Evolutionary conservation across 2,888 invertebrate genomes (phyloP), one percentile per base, ranked within the genome.

Genomic region (Drosophila emarginata): DNA sequence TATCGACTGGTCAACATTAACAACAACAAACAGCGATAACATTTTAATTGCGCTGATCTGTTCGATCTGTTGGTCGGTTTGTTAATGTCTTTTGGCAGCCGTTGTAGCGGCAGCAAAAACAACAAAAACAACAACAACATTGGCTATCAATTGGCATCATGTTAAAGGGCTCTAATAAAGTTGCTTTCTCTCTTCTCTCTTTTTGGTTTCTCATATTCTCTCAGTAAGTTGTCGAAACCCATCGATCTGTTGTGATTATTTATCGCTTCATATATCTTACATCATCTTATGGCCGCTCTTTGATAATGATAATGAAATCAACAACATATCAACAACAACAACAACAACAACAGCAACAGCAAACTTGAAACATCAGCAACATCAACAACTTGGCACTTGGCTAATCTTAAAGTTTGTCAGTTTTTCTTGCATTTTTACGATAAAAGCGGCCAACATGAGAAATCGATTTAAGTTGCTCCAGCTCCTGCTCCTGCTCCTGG

Each of bases 11-110:
- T 84, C 81, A 81, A 72, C 71, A 65, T 87, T 67, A 26, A 26
- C 23, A 87, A 87, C 85, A 87, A 77, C 78, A 86, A 88, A 83
- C 80, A 68, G 77, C 80, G 88, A 86, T 88, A 83, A 88, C 78
- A 80, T 80, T 84, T 84, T 88, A 86, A 88, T 87, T 83, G 82
- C 86, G 59, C 79, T 83, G 82, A 87, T 87, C 67, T 67, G 80
- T 76, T 80, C 83, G 66, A 76, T 76, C 78, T 72, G 68, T 70
- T 73, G 63, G 81, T 67, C 87, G 80, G 81, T 87, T 83, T 77
- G 83, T 72, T 88, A 86, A 84, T 84, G 83, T 76, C 77, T 84
- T 86, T 82, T 88, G 84, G 88, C 88, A 84, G 88, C 76, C 75
- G 53, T 56, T 26, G 45, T 50, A 37, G 37, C 64, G 51, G 32